phyloP scores from a whole-genome alignment of 2,797 vertebrate species.

The Hypotaenidia okinawae region DNA sequence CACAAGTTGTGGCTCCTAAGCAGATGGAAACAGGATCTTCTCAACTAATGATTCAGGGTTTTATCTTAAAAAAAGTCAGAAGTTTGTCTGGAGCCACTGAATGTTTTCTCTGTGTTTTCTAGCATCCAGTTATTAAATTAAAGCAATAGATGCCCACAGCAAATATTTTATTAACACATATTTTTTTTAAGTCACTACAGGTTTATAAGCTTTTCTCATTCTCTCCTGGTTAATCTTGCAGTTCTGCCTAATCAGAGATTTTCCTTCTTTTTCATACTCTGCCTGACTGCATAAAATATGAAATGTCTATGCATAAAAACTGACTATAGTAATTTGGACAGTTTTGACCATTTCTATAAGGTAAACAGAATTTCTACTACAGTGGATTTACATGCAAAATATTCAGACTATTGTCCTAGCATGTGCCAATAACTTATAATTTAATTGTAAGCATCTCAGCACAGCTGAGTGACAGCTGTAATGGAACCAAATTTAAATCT shows the following conservation, averaged over 20 bases:
- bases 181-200: neutral
- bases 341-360: neutral
- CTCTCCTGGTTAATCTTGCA: neutral
- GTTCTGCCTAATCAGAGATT: neutral
- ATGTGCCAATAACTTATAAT: neutral
- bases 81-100: neutral
- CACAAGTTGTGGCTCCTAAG: neutral
- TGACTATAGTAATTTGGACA: neutral
- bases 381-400: neutral
- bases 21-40: neutral
- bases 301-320: neutral
- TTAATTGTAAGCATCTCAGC: neutral
- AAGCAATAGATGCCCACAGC: neutral
- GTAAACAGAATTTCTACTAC: neutral
- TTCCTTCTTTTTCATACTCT: neutral
- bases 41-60: neutral
- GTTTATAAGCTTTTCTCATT: neutral
- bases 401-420: neutral
- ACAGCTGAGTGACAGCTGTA: neutral
- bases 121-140: neutral
- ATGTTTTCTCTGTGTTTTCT: neutral
- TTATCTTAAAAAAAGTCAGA: neutral
- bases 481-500: neutral
- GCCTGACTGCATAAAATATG: neutral
- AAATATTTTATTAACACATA: neutral